Evolutionary conservation across 2,797 vertebrate species (phyloP), one percentile per base, ranked within the genome.

Genomic region (Netta rufina): DNA sequence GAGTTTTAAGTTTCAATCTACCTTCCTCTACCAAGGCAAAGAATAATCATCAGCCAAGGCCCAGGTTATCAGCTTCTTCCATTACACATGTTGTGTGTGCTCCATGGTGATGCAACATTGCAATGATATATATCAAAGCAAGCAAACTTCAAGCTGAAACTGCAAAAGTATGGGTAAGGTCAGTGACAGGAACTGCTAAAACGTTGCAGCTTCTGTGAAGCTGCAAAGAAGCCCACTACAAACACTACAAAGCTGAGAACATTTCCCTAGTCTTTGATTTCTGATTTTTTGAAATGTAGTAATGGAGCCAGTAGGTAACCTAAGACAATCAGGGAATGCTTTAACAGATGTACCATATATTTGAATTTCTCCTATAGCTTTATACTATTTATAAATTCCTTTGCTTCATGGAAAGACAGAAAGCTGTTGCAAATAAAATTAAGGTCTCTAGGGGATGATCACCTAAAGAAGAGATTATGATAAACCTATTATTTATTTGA

Each of bases 71-170:
- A 94, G 74, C 65, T 67, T 74, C 53, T 45, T 76, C 74, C 61
- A 13, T 72, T 87, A 83, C 39, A 14, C 22, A 39, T 13, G 32
- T 39, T 67, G 77, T 12, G 65, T 75, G 91, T 72, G 45, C 75
- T 93, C 66, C 72, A 21, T 41, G 51, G 84, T 66, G 88, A 89
- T 72, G 95, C 65, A 90, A 73, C 0, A 0, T 72, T 94, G 86
- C 75, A 54, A 81, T 70, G 93, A 94, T 95, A 92, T 95, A 91
- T 94, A 94, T 95, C 94, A 96, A 96, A 97, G 90, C 49, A n/a
- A 93, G 89, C 14, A 72, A 92, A 93, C 94, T 95, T 94, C 89
- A 97, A 87, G 96, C 89, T 94, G 87, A 94, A 93, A 47, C 87
- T 95, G 93, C 83, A 94, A 89, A 96, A 89, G 90, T 83, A 49